Percentiles rank a stretch among this genome's conserved stretches.
These are phyloP conservation scores for Drosophila tani DNA, from an alignment of 1,140 invertebrate species.

Conservation along the genomic window DNA sequence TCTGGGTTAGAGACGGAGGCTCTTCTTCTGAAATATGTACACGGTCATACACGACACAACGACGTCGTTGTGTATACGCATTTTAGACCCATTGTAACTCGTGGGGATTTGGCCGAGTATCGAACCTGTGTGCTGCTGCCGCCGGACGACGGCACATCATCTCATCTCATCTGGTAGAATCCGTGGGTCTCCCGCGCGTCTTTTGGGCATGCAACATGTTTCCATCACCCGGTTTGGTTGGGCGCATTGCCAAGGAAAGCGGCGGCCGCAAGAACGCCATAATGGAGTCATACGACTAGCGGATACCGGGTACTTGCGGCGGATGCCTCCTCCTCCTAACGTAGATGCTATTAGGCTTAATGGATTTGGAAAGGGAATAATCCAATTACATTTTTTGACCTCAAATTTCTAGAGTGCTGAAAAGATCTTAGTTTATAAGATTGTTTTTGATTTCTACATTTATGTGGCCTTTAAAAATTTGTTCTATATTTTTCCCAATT, in stretches of 20 bases:
- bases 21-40: slow-evolving; percentile 40
- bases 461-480: background rate
- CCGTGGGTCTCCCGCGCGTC: slow-evolving; percentile 57
- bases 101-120: slow-evolving; percentile 56
- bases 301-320: slow-evolving; percentile 39
- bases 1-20: slow-evolving; percentile 26
- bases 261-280: slow-evolving; percentile 20
- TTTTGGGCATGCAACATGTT: slow-evolving; percentile 66
- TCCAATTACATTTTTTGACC: background rate
- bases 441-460: background rate
- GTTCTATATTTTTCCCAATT: background rate
- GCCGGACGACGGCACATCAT: slow-evolving; percentile 45
- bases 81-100: slow-evolving; percentile 55
- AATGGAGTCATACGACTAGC: slow-evolving; percentile 36
- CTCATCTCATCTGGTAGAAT: slow-evolving; percentile 21
- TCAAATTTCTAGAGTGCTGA: background rate
- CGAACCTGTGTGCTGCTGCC: slow-evolving; percentile 32
- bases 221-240: slow-evolving; percentile 78
- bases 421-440: background rate
- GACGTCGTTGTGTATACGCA: slow-evolving; percentile 45
- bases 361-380: background rate
- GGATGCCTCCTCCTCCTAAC: background rate
- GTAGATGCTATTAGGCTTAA: slow-evolving; percentile 9
- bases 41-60: slow-evolving; percentile 39
- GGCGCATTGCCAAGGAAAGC: slow-evolving; percentile 76